A percentile compares a stretch with the other conserved stretches of the same genome.
Evolutionary conservation across 2,888 invertebrate genomes (phyloP).

Genomic region (Harpalus rufipes): DNA sequence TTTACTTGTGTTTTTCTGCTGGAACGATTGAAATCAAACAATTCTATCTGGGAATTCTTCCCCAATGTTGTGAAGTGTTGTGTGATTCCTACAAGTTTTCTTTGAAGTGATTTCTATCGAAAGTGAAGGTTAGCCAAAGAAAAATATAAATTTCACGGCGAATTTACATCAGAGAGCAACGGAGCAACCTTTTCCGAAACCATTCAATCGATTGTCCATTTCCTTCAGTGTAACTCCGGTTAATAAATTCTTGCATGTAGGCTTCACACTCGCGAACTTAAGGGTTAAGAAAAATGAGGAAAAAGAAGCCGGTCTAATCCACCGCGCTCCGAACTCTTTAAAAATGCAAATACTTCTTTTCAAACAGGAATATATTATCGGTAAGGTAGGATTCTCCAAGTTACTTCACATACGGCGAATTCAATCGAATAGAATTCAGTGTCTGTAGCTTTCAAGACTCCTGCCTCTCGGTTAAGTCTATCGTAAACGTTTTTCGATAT

Average conservation of each 20-base stretch:
- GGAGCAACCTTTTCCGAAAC: conserved; percentile 9
- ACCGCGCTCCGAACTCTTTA: conserved; percentile 28
- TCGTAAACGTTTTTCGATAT: conserved; percentile 56
- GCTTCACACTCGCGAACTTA: conserved; percentile 27
- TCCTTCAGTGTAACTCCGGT: conserved; percentile 15
- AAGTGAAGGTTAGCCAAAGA: conserved; percentile 2
- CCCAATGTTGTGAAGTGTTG: background rate
- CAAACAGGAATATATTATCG: conserved; percentile 51
- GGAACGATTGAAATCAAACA: background rate
- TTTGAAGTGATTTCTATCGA: conserved; percentile 6
- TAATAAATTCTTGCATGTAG: conserved; percentile 38
- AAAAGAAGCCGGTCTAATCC: conserved; percentile 32
- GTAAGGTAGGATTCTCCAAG: background rate
- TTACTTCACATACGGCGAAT: background rate
- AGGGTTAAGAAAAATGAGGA: conserved; percentile 35
- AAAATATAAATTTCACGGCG: conserved; percentile 35
- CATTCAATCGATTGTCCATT: conserved; percentile 42
- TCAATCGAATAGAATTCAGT: background rate
- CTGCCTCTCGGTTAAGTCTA: conserved; percentile 8
- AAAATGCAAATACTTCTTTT: conserved; percentile 54
- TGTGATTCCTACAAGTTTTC: background rate
- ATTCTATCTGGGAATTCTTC: background rate
- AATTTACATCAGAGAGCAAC: conserved; percentile 27
- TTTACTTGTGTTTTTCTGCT: background rate
- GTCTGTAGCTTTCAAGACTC: background rate